Evolutionary conservation across 2,797 vertebrate species (phyloP).

Genomic region (Pseudocheirus occidentalis): DNA sequence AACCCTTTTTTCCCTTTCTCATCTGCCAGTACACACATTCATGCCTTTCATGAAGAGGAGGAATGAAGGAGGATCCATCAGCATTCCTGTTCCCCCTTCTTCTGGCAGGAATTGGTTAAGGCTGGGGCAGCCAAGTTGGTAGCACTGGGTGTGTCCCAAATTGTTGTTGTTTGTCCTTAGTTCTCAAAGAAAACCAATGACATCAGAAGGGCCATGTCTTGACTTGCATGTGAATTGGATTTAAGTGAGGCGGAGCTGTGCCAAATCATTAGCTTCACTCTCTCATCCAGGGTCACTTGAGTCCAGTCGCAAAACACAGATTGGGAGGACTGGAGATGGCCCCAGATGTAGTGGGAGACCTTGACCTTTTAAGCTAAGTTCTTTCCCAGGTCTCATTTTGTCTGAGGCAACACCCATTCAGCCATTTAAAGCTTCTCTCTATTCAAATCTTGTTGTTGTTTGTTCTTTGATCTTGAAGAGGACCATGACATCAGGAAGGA

Average conservation of each 20-base stretch:
- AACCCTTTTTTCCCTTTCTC: neutral
- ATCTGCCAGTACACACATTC: neutral
- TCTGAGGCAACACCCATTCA: too few species aligned
- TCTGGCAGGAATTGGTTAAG: neutral
- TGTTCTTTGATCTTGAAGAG: too few species aligned
- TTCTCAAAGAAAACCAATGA: neutral
- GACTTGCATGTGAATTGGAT: neutral
- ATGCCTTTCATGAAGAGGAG: neutral
- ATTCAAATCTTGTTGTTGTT: too few species aligned
- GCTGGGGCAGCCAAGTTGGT: neutral
- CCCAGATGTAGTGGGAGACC: neutral
- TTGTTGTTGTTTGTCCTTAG: neutral
- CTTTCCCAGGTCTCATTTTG: too few species aligned
- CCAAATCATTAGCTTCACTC: too few species aligned
- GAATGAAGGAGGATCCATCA: neutral
- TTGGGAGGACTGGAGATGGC: neutral
- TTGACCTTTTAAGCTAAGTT: too few species aligned
- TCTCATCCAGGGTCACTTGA: neutral
- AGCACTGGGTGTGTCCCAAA: neutral
- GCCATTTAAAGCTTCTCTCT: too few species aligned
- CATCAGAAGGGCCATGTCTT: neutral
- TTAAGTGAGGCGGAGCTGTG: neutral
- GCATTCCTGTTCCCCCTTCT: neutral
- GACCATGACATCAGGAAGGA: too few species aligned
- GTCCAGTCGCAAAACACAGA: neutral